A percentile compares a stretch with the other conserved stretches of the same genome.
phyloP scores from a whole-genome alignment of 2,888 invertebrate genomes.

The Parasteatoda lunata region DNA sequence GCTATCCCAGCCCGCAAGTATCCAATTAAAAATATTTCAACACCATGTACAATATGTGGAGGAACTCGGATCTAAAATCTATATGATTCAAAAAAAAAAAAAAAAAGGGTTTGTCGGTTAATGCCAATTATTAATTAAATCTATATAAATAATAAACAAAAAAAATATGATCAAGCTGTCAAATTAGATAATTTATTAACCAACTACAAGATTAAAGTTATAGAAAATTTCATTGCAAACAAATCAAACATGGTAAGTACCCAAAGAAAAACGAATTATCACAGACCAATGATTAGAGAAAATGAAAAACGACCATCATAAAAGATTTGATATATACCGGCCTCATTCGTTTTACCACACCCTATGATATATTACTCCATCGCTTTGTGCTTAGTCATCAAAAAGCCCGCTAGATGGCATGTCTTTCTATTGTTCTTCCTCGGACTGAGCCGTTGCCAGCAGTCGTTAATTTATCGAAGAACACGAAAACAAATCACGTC shows the following conservation, averaged over 20 bases:
- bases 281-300: conserved; percentile 25
- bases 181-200: too few relatives aligned
- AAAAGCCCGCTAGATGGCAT: conserved; percentile 61
- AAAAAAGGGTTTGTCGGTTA: too few relatives aligned
- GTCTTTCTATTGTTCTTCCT: conserved; percentile 57
- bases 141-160: too few relatives aligned
- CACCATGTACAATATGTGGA: too few relatives aligned
- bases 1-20: too few relatives aligned
- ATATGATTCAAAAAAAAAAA: too few relatives aligned
- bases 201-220: not conserved
- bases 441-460: conserved; percentile 54
- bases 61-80: too few relatives aligned
- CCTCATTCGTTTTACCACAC: conserved; percentile 37
- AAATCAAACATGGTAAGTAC: not conserved
- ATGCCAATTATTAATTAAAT: too few relatives aligned
- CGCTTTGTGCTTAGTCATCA: conserved; percentile 57
- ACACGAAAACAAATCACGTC: conserved; percentile 63
- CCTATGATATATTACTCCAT: conserved; percentile 58
- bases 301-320: conserved; percentile 37
- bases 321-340: conserved; percentile 46
- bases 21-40: too few relatives aligned
- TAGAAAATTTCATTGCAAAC: conserved; percentile 1
- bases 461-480: conserved; percentile 66
- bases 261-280: conserved; percentile 16
- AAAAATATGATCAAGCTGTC: too few relatives aligned